phyloP scores from a whole-genome alignment of 1,140 invertebrate species.

The Solenopsis invicta region DNA sequence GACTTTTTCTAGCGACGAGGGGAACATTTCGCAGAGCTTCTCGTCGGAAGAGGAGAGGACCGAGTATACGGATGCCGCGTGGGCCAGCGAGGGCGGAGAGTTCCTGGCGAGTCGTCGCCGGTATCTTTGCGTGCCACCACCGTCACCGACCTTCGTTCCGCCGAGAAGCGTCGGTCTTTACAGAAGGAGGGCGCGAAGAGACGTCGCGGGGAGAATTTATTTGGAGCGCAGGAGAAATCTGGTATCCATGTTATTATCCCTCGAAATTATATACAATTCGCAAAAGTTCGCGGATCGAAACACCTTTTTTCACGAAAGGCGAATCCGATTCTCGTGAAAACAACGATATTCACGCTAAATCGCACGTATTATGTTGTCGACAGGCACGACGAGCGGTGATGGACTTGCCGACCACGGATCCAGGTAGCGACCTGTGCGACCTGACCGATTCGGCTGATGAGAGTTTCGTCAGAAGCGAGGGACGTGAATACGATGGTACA shows the following conservation, averaged over 20 bases:
- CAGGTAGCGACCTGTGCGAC: slow-evolving; percentile 87
- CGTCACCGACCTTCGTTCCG: slow-evolving; percentile 85
- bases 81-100: slow-evolving; percentile 65
- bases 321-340: neutral
- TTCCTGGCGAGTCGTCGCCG: slow-evolving; percentile 56
- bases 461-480: slow-evolving; percentile 80
- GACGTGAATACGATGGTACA: slow-evolving; percentile 60
- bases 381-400: slow-evolving; percentile 82
- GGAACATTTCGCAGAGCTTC: slow-evolving; percentile 90
- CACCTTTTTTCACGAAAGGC: neutral
- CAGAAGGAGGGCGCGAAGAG: slow-evolving; percentile 72
- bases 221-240: slow-evolving; percentile 68
- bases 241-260: slow-evolving; percentile 63
- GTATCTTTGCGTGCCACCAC: slow-evolving; percentile 87
- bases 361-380: neutral
- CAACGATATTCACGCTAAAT: neutral
- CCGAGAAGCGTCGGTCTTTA: slow-evolving; percentile 66
- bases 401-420: slow-evolving; percentile 87
- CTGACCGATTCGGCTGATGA: slow-evolving; percentile 87
- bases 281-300: neutral
- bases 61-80: slow-evolving; percentile 64
- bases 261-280: neutral
- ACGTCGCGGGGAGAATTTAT: slow-evolving; percentile 66
- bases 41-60: slow-evolving; percentile 84
- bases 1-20: slow-evolving; percentile 89